Conservation (phyloP, 1,140 invertebrate species). For the Drosophila chauvacae region DNA sequence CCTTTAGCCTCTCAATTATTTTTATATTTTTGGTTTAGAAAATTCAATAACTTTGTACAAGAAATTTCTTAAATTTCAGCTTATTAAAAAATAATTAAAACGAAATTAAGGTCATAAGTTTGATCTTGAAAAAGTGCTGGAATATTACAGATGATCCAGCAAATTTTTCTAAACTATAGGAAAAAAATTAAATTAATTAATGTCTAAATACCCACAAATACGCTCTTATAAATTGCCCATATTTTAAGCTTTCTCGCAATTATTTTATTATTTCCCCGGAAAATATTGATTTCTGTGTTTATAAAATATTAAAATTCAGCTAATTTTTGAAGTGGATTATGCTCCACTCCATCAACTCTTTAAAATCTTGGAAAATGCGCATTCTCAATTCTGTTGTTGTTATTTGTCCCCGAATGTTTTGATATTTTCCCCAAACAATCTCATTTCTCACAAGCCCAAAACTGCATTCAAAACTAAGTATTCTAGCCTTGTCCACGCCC, state of each 20-base stretch:
- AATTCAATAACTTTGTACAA: not conserved
- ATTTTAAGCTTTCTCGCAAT: not conserved
- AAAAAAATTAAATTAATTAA: not conserved
- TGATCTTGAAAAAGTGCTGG: not conserved
- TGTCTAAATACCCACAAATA: not conserved
- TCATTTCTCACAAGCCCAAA: not conserved
- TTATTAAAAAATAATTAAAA: not conserved
- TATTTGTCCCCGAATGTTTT: not conserved
- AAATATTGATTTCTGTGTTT: not conserved
- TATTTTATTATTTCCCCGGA: not conserved
- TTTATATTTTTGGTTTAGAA: not conserved
- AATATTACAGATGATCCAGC: not conserved
- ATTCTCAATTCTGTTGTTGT: not conserved
- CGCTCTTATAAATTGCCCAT: not conserved
- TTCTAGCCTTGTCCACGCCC: slow-evolving; percentile 4
- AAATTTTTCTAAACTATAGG: not conserved
- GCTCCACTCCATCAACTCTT: not conserved
- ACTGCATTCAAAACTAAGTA: not conserved
- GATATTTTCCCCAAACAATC: not conserved
- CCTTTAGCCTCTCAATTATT: not conserved
- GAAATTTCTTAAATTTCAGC: not conserved
- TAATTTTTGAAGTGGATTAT: not conserved
- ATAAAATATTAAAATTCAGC: not conserved
- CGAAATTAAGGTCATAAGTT: too few species aligned
- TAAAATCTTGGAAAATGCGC: not conserved